These are phyloP conservation scores for Rhyacichthys aspro DNA, from an alignment of 2,797 vertebrate species.

Conservation along the genomic window DNA sequence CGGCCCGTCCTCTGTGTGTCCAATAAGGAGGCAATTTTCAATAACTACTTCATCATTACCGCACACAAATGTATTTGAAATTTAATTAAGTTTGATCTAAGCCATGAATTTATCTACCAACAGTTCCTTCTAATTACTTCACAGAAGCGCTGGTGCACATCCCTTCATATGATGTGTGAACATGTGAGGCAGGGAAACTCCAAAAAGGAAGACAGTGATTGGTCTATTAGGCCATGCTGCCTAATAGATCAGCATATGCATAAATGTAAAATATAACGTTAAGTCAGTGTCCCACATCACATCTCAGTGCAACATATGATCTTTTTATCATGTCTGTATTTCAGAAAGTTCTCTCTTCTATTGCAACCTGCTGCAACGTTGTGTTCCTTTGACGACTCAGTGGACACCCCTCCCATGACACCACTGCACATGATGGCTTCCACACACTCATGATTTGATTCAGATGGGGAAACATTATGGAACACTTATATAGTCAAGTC, in stretches of 20 bases:
- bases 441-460: constrained; percentile 15
- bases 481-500: background rate
- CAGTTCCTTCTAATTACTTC: background rate
- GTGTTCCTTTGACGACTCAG: constrained; percentile 14
- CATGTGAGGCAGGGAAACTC: background rate
- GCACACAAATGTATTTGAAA: constrained; percentile 9
- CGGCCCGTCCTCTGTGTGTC: constrained; percentile 2
- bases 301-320: too few species aligned
- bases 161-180: background rate
- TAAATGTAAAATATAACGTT: too few species aligned
- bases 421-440: constrained; percentile 15
- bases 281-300: too few species aligned
- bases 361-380: constrained; percentile 13
- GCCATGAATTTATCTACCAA: background rate
- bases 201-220: background rate
- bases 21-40: constrained; percentile 33
- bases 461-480: background rate
- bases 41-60: constrained; percentile 13
- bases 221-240: too few species aligned
- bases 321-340: too few species aligned
- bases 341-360: too few species aligned
- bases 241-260: too few species aligned
- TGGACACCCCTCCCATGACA: constrained; percentile 18
- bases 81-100: constrained; percentile 23
- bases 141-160: background rate